These are phyloP conservation scores for Osmerus eperlanus DNA, from an alignment of 2,113 vertebrate species.

Conservation along the genomic window DNA sequence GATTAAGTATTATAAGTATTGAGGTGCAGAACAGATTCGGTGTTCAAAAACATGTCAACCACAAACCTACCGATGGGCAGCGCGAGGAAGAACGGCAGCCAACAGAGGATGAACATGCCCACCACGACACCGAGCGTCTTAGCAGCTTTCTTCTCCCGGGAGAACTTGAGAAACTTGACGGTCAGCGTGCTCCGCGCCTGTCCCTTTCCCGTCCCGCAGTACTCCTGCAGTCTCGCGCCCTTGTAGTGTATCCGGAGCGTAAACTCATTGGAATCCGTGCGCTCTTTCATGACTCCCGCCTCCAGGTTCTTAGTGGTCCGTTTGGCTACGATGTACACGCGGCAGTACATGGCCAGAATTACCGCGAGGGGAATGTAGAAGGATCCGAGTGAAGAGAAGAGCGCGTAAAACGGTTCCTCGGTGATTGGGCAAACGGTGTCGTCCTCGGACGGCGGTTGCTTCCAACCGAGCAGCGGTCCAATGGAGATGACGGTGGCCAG, in stretches of 20 bases:
- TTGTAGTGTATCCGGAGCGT: slow-evolving; percentile 56
- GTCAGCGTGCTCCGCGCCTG: slow-evolving; percentile 78
- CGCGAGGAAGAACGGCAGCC: slow-evolving; percentile 59
- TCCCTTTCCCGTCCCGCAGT: slow-evolving; percentile 67
- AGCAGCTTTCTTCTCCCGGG: slow-evolving; percentile 60
- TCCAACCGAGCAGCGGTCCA: slow-evolving; percentile 34
- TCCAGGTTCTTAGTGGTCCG: slow-evolving; percentile 24
- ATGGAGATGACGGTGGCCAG: slow-evolving; percentile 30
- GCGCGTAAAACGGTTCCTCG: slow-evolving; percentile 32
- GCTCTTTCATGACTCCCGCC: slow-evolving; percentile 21
- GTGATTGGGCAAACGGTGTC: slow-evolving; percentile 26
- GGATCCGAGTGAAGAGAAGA: slow-evolving; percentile 32
- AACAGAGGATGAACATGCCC: slow-evolving; percentile 60
- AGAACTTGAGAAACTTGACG: slow-evolving; percentile 55
- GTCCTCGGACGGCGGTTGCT: slow-evolving; percentile 24
- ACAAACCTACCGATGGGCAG: slow-evolving; percentile 52
- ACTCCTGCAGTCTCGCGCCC: slow-evolving; percentile 74
- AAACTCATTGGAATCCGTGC: slow-evolving; percentile 18
- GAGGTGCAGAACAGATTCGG: too few relatives aligned
- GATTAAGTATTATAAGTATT: too few relatives aligned
- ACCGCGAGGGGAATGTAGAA: slow-evolving; percentile 32
- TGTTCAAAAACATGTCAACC: not conserved
- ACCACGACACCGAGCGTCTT: slow-evolving; percentile 62
- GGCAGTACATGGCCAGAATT: slow-evolving; percentile 30
- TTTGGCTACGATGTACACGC: slow-evolving; percentile 30